Base-by-base conservation (phyloP, 2,113 vertebrate genomes). In the Scomber colias region DNA sequence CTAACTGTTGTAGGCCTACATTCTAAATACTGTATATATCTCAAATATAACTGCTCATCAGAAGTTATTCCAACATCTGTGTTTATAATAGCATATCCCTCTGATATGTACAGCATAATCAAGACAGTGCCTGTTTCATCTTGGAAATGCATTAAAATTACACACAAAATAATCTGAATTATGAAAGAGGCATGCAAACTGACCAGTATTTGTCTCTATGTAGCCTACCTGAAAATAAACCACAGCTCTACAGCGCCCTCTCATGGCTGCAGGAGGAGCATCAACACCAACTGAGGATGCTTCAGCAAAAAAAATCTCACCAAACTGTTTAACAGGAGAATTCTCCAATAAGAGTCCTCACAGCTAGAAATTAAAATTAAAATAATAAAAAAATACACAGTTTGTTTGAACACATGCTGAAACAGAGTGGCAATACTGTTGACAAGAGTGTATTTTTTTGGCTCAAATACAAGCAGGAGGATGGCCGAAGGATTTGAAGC, bases 171-270 rank as follows among this genome's bases (percentile, higher is more conserved):
- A 88, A 88, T 83, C 40, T 44, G 61, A 86, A 78, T 80, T 65
- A 79, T 84, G 82, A 86, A 76, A 89, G 68, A 92, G 78, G 83
- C 90, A 94, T 92, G 93, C 93, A 93, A 82, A 88, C 69, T 12
- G 16, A 88, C 68, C 86, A 74, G 71, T 73, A 53, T 77, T 54
- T 83, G 40, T 85, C 71, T 70, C 68, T 79, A 76, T 51, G 62
- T 59, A 61, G 71, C 27, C 75, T 77, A 70, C 66, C 74, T 82
- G 61, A 86, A 88, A 83, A 61, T 62, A 79, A 67, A 57, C 62
- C 49, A 35, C 66, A 59, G 46, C 57, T 44, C 44, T 49, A 46
- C 69, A 76, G 69, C 66, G 16, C 77, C 9, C 72, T 56, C 81
- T 11, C 44, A 83, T 88, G 88, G 85, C 79, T 0, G 62, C 71